Evolutionary conservation across 1,140 invertebrate species (phyloP).

Genomic region (Belonocnema kinseyi): DNA sequence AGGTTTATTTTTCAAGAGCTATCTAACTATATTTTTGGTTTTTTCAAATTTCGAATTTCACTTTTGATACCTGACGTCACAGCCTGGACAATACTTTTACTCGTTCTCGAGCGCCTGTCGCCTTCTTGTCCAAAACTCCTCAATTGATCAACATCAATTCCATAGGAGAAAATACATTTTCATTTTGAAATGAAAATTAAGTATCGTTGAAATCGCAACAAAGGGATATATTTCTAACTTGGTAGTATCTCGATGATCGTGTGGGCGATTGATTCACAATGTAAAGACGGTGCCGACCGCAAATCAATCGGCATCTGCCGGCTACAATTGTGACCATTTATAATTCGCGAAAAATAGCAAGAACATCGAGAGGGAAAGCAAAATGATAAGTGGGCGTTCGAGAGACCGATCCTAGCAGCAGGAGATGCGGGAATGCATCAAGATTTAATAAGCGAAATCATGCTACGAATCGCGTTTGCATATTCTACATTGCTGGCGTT

Average conservation of each 20-base stretch:
- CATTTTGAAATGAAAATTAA: too few relatives aligned
- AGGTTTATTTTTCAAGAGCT: too few relatives aligned
- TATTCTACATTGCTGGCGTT: constrained; percentile 20
- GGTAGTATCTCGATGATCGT: constrained; percentile 17
- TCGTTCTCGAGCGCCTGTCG: too few relatives aligned
- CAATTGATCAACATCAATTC: too few relatives aligned
- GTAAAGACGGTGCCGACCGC: background rate
- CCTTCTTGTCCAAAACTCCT: too few relatives aligned
- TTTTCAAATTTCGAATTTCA: too few relatives aligned
- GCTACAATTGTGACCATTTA: constrained; percentile 20
- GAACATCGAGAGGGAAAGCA: constrained; percentile 22
- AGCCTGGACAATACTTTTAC: too few relatives aligned
- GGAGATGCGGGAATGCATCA: constrained; percentile 20
- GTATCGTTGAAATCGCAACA: background rate
- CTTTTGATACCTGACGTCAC: too few relatives aligned
- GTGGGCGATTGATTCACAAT: constrained; percentile 6
- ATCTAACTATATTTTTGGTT: too few relatives aligned
- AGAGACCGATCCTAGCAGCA: constrained; percentile 20
- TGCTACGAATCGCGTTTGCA: constrained; percentile 22
- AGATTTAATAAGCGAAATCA: constrained; percentile 28
- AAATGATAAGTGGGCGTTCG: constrained; percentile 9
- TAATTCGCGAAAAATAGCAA: constrained; percentile 25
- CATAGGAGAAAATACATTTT: too few relatives aligned
- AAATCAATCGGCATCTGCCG: constrained; percentile 11
- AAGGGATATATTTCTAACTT: constrained; percentile 32